Evolutionary conservation across 2,797 vertebrate species (phyloP), one percentile per base, ranked within the genome.

Genomic region (Phoeniculus purpureus): DNA sequence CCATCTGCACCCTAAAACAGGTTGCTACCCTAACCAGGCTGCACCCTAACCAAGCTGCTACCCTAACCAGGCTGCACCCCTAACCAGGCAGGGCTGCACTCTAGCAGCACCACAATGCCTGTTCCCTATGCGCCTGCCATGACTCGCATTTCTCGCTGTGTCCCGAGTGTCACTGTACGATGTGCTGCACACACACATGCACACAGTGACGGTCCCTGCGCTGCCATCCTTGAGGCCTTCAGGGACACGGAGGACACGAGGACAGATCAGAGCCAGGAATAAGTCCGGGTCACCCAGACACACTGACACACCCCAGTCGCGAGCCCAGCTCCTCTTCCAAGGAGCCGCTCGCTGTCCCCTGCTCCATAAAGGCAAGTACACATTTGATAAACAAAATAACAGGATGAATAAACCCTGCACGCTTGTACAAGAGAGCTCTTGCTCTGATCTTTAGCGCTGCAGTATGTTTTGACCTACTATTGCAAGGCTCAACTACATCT

Each of bases 391-490:
- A 90, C 86, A 94, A 93, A 96, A 70, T 82, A 96, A 78, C 79
- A 87, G 81, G 88, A 92, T 78, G 66, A 94, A 94, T 94, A 96
- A 96, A 89, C 34, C 84, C 73, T 16, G 34, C 66, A 79, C 75
- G 84, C 73, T 94, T 81, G 81, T 87, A 95, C 81, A 93, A 87
- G 73, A 76, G 87, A 94, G 95, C 88, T 94, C 95, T 87, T 85
- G 56, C 93, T 95, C 79, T 95, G 88, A 94, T 96, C 88, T 90
- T 73, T 21, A 73, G 81, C 83, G 81, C 90, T 96, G 95, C 89
- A 85, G 73, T 90, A 55, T 83, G 88, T 95, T 94, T 81, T 94
- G 92, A 96, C 83, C 92, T 95, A 96, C 96, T 94, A 96, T 68
- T 92, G 96, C 94, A 74, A 96, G 96, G 79, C 82, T 94, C 59